phyloP scores from a whole-genome alignment of 2,888 invertebrate species.

The Rhagonycha lutea region DNA sequence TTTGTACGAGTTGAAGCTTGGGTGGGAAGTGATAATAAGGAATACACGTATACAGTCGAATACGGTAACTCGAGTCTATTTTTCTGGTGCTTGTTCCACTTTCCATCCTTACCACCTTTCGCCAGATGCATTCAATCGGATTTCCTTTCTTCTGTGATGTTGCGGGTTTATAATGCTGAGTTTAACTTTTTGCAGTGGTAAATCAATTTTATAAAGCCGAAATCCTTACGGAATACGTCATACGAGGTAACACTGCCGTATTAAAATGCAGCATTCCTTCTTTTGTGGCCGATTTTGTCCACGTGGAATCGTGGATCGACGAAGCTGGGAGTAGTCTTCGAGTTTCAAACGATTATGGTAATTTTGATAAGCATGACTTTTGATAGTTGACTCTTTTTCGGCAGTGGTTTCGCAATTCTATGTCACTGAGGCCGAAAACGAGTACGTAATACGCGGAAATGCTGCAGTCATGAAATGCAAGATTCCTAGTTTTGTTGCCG shows the following conservation, averaged over 20 bases:
- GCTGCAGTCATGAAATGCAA: constrained; percentile 91
- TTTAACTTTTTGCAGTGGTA: constrained; percentile 61
- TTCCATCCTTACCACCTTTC: background rate
- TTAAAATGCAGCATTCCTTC: constrained; percentile 76
- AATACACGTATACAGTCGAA: constrained; percentile 71
- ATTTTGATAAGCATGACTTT: constrained; percentile 28
- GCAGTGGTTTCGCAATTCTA: constrained; percentile 88
- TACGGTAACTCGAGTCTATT: constrained; percentile 65
- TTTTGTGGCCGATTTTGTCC: constrained; percentile 75
- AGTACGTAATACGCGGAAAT: constrained; percentile 91
- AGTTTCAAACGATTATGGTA: constrained; percentile 60
- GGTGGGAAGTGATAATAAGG: constrained; percentile 68
- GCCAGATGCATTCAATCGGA: background rate
- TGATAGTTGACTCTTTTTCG: constrained; percentile 43
- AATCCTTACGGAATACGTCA: constrained; percentile 74
- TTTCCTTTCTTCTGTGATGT: too few relatives aligned
- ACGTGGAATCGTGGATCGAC: constrained; percentile 72
- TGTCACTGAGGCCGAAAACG: constrained; percentile 90
- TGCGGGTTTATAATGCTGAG: background rate
- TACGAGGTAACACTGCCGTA: constrained; percentile 72
- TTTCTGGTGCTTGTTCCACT: background rate
- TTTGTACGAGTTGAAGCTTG: constrained; percentile 89
- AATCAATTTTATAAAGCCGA: constrained; percentile 74
- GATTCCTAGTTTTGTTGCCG: constrained; percentile 92
- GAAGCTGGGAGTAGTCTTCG: constrained; percentile 62